phyloP scores from a whole-genome alignment of 2,888 invertebrate species.

The Ormyrus thymus region DNA sequence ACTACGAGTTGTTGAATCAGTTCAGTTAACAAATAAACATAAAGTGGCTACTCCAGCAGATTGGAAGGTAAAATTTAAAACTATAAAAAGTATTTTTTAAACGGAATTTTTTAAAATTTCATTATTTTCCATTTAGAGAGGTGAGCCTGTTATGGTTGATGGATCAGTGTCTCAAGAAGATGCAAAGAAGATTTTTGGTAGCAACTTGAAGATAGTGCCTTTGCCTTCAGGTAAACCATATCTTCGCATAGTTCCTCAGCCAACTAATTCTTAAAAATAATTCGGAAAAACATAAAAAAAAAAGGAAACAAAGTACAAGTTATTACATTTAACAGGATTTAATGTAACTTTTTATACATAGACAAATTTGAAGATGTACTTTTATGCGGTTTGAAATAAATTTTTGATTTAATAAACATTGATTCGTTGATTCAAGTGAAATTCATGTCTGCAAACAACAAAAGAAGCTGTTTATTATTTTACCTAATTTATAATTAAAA shows the following conservation, averaged over 20 bases:
- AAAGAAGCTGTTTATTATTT: slow-evolving; percentile 75
- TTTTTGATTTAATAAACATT: slow-evolving; percentile 56
- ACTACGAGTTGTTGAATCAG: slow-evolving; percentile 91
- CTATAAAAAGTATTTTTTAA: slow-evolving; percentile 33
- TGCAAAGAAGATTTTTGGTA: slow-evolving; percentile 82
- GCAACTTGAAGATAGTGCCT: slow-evolving; percentile 80
- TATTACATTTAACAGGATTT: slow-evolving; percentile 58
- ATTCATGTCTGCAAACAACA: slow-evolving; percentile 72
- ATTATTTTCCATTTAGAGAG: slow-evolving; percentile 78
- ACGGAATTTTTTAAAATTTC: background rate
- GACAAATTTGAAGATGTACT: slow-evolving; percentile 56
- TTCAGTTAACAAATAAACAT: slow-evolving; percentile 89
- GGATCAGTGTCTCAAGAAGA: slow-evolving; percentile 86
- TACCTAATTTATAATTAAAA: slow-evolving; percentile 74
- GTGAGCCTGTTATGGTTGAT: slow-evolving; percentile 92
- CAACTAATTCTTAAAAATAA: slow-evolving; percentile 63
- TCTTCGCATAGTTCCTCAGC: slow-evolving; percentile 83
- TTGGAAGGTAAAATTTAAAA: slow-evolving; percentile 82
- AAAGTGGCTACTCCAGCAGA: slow-evolving; percentile 94
- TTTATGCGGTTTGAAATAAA: slow-evolving; percentile 56
- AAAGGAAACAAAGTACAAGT: slow-evolving; percentile 49
- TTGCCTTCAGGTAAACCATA: slow-evolving; percentile 93
- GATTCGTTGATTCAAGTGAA: slow-evolving; percentile 57
- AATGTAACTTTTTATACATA: slow-evolving; percentile 59
- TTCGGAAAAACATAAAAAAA: slow-evolving; percentile 50